Percentiles rank a stretch among this genome's conserved stretches.
These are phyloP conservation scores for Latrodectus geometricus DNA, from an alignment of 1,140 invertebrate species.

Conservation along the genomic window DNA sequence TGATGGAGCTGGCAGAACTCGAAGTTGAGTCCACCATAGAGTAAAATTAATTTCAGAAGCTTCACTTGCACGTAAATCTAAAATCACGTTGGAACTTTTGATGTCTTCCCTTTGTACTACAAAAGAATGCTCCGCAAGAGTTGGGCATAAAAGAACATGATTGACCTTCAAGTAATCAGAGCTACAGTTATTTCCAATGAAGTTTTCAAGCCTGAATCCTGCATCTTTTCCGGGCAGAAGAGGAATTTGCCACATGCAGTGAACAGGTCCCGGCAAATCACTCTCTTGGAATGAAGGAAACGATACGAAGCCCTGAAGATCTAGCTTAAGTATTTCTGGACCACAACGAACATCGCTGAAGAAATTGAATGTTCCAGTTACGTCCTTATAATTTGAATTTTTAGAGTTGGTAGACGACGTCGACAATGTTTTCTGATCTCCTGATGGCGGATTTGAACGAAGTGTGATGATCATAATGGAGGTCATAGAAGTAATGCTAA, in stretches of 20 bases:
- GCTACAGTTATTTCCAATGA: constrained; percentile 61
- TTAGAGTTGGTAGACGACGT: constrained; percentile 1
- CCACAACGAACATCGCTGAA: constrained; percentile 62
- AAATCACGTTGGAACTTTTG: constrained; percentile 41
- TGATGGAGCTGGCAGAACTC: constrained; percentile 62
- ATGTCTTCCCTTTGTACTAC: constrained; percentile 59
- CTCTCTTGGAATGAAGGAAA: constrained; percentile 58
- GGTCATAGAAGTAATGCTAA: constrained; percentile 42
- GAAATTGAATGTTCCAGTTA: constrained; percentile 46
- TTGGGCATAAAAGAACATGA: constrained; percentile 60
- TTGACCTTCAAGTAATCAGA: constrained; percentile 61
- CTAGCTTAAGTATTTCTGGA: constrained; percentile 60
- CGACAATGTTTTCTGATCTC: constrained; percentile 7
- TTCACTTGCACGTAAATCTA: constrained; percentile 61
- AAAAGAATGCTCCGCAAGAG: constrained; percentile 49
- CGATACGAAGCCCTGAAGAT: constrained; percentile 60
- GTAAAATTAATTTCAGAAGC: constrained; percentile 60
- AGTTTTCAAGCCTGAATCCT: constrained; percentile 62
- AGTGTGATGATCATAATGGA: constrained; percentile 52
- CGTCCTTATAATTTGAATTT: constrained; percentile 40
- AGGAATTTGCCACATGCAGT: constrained; percentile 63
- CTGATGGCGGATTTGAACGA: constrained; percentile 18
- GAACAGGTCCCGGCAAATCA: constrained; percentile 47
- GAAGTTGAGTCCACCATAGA: constrained; percentile 64
- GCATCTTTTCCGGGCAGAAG: constrained; percentile 62